phyloP scores from a whole-genome alignment of 2,113 vertebrate species.

The Semicossyphus pulcher region DNA sequence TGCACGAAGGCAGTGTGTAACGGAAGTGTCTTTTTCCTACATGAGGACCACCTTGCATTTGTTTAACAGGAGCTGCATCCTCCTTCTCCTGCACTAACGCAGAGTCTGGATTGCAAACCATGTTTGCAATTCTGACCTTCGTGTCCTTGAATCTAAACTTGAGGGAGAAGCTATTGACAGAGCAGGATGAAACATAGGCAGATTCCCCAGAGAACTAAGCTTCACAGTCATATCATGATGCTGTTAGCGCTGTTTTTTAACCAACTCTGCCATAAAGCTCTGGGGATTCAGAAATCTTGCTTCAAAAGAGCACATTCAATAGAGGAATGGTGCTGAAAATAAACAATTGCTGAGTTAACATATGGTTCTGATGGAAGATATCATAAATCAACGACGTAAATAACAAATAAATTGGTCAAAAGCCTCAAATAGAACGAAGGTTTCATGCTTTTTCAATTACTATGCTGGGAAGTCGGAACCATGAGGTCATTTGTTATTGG shows the following conservation, averaged over 20 bases:
- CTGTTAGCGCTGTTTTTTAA: slow-evolving; percentile 24
- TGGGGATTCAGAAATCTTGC: background rate
- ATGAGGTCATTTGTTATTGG: slow-evolving; percentile 73
- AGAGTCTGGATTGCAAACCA: slow-evolving; percentile 3
- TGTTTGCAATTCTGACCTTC: background rate
- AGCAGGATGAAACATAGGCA: slow-evolving; percentile 30
- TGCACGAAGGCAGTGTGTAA: slow-evolving; percentile 6
- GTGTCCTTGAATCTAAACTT: slow-evolving; percentile 52
- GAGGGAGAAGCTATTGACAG: slow-evolving; percentile 47
- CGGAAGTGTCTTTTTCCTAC: slow-evolving; percentile 34
- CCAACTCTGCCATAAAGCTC: background rate
- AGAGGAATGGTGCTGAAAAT: background rate
- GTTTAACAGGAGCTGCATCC: slow-evolving; percentile 23
- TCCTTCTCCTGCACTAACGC: background rate
- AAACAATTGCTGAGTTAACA: background rate
- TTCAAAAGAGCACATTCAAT: background rate
- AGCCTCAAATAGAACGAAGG: slow-evolving; percentile 12
- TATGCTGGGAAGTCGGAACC: slow-evolving; percentile 15
- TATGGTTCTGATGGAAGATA: background rate
- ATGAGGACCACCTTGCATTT: slow-evolving; percentile 37
- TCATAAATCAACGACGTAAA: slow-evolving; percentile 12
- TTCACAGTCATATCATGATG: slow-evolving; percentile 8
- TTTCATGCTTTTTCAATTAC: slow-evolving; percentile 25
- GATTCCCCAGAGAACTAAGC: background rate
- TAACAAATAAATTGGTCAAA: slow-evolving; percentile 2